phyloP scores from a whole-genome alignment of 2,888 invertebrate species.

The Agrotis clavis region DNA sequence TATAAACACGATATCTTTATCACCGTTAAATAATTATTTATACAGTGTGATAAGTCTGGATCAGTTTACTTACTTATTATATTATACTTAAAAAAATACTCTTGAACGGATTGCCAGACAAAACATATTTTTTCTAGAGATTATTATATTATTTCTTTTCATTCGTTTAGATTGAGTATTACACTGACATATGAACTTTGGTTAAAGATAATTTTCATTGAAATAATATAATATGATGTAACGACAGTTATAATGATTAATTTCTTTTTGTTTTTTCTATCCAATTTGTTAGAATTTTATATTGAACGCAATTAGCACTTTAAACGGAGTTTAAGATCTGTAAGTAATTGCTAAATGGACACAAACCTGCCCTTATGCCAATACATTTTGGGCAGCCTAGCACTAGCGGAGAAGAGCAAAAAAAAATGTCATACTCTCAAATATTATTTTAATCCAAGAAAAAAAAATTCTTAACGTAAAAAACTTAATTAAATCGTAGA shows the following conservation, averaged over 20 bases:
- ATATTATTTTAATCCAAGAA: no score
- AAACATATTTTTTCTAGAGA: slow-evolving; percentile 13
- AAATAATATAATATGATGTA: slow-evolving; percentile 62
- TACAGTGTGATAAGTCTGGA: not conserved
- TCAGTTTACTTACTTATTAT: not conserved
- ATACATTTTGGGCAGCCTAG: no score
- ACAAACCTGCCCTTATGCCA: no score
- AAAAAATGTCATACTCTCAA: no score
- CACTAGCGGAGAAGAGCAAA: no score
- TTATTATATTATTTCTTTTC: slow-evolving; percentile 21
- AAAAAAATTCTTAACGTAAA: no score
- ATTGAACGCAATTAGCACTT: no score
- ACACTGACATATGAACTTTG: slow-evolving; percentile 62
- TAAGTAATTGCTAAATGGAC: no score
- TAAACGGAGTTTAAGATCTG: no score
- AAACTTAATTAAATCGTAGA: not conserved
- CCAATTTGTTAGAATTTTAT: not conserved
- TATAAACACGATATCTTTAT: not conserved
- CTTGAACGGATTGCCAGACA: slow-evolving; percentile 23
- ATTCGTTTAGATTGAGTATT: slow-evolving; percentile 33
- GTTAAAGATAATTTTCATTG: slow-evolving; percentile 54
- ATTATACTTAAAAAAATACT: not conserved
- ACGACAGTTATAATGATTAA: slow-evolving; percentile 18
- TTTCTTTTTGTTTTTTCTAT: slow-evolving; percentile 45
- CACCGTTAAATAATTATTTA: slow-evolving; percentile 7